Evolutionary conservation across 1,140 invertebrate genomes (phyloP), one percentile per base, ranked within the genome.

Genomic region (Pseudomyrmex sp.): DNA sequence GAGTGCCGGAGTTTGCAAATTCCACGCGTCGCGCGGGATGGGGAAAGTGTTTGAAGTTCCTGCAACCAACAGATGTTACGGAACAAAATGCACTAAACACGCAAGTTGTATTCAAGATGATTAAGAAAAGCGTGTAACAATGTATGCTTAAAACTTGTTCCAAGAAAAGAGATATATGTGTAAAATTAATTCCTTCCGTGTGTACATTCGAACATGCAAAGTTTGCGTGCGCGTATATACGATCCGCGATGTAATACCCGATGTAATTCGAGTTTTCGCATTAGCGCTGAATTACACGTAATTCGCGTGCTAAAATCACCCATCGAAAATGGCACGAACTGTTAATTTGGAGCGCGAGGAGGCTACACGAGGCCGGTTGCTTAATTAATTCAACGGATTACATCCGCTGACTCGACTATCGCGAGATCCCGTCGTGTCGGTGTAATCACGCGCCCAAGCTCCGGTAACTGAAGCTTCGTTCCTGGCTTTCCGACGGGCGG

Each of bases 341-440:
- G 70, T 26, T 63, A 75, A 85, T 85, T 85, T 50, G 70, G 35
- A 35, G 5, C 35, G 35, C 35, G 35, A 5, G 5, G 35, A 35
- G 35, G 35, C 5, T 35, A 35, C 35, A 7, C 54, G 13, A 5
- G 23, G 26, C 20, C n/a, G 35, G 20, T 20, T 52, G 20, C 20
- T 54, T 85, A 84, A 85, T 84, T 85, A 69, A 85, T 75, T 85
- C 63, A 23, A 46, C 48, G 48, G 35, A 83, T 84, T 83, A 18
- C 65, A 23, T 58, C 70, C 52, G 26, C n/a, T 52, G 66, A 82
- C 83, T 74, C 50, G 9, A 13, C 79, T 35, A 83, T 74, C 61
- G 10, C 65, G 46, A 20, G n/a, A 46, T 56, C 44, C 5, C 56
- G 1, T 44, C 3, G 23, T 23, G 52, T 58, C 35, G 20, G 56